Conservation (phyloP, 2,888 invertebrate genomes). For the Anagyrus pseudococci region DNA sequence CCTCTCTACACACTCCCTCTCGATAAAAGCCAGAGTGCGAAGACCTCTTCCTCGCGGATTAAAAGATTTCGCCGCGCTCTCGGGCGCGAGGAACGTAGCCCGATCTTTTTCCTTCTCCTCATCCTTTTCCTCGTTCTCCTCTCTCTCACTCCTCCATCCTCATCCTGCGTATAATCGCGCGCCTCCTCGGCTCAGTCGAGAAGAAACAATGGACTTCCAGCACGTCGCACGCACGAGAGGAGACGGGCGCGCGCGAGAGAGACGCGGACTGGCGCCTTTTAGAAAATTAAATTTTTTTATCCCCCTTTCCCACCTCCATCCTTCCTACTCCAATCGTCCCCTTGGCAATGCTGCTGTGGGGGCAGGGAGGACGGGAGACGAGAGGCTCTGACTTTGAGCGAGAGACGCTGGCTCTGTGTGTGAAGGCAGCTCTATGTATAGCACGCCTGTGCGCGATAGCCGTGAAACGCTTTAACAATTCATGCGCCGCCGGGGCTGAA, state of each 20-base stretch:
- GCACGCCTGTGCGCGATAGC: slow-evolving; percentile 8
- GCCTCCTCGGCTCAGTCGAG: not conserved
- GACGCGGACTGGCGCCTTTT: slow-evolving; percentile 27
- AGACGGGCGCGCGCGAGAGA: not conserved
- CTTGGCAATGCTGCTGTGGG: no score
- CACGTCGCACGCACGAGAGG: not conserved
- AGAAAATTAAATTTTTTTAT: slow-evolving; percentile 36
- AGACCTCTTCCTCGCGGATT: slow-evolving; percentile 31
- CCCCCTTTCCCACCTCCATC: not conserved
- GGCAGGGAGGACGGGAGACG: not conserved
- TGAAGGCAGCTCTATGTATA: no score
- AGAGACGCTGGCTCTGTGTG: not conserved
- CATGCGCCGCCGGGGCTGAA: slow-evolving; percentile 25
- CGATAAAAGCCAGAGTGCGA: slow-evolving; percentile 14
- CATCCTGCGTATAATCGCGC: not conserved
- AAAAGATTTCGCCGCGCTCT: slow-evolving; percentile 33
- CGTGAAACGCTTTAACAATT: slow-evolving; percentile 31
- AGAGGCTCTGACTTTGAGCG: slow-evolving; percentile 3
- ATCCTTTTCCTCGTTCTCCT: no score
- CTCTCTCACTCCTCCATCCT: no score
- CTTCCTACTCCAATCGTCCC: no score
- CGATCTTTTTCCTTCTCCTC: no score
- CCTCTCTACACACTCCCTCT: not conserved
- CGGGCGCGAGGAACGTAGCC: not conserved
- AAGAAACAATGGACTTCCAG: slow-evolving; percentile 20